These are phyloP conservation scores for Phoenicopterus ruber DNA, from an alignment of 2,113 vertebrate genomes.

Conservation along the genomic window DNA sequence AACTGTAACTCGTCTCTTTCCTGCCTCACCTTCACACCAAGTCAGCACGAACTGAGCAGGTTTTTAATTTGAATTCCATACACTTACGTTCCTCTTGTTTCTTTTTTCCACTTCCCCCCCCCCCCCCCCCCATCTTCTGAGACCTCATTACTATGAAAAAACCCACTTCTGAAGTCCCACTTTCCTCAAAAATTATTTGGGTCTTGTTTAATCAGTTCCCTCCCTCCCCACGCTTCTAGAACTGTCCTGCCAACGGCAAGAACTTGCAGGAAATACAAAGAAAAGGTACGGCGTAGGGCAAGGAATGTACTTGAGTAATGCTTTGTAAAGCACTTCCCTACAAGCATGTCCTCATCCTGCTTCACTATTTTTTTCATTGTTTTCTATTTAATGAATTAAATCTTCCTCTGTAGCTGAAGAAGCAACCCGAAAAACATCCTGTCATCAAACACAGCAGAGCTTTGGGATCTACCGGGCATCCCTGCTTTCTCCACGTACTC, in stretches of 20 bases:
- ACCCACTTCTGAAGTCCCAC: neutral
- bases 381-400: neutral
- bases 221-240: neutral
- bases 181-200: neutral
- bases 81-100: neutral
- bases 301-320: neutral
- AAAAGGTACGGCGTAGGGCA: neutral
- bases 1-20: neutral
- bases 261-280: neutral
- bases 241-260: neutral
- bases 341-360: fast-evolving
- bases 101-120: too few species aligned
- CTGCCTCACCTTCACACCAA: neutral
- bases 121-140: neutral
- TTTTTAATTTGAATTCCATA: neutral
- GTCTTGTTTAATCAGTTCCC: neutral
- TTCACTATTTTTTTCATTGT: neutral
- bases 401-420: neutral
- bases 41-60: neutral
- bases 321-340: neutral
- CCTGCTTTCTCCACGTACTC: neutral
- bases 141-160: neutral
- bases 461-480: neutral
- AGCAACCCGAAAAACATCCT: neutral
- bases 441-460: neutral